phyloP scores from a whole-genome alignment of 2,888 invertebrate species.

The Perdita meconis region DNA sequence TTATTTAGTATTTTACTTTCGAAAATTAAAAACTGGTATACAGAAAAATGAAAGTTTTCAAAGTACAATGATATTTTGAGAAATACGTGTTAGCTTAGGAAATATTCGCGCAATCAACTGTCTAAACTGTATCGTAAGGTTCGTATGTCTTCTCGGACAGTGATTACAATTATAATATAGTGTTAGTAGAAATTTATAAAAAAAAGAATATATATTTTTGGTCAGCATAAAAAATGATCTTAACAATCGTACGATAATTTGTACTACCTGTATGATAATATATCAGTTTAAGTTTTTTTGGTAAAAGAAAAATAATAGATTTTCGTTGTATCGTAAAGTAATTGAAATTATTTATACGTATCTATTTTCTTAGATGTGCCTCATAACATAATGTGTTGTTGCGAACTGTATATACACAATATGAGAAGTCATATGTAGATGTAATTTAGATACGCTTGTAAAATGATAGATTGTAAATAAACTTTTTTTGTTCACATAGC shows the following conservation, averaged over 20 bases:
- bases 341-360: constrained; percentile 39
- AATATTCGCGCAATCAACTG: neutral
- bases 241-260: neutral
- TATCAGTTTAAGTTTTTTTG: constrained; percentile 12
- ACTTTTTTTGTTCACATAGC: constrained; percentile 40
- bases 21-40: neutral
- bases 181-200: neutral
- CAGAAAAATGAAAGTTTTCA: neutral
- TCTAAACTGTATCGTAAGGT: neutral
- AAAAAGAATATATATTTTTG: constrained; percentile 1
- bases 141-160: constrained; percentile 3
- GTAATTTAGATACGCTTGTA: constrained; percentile 37
- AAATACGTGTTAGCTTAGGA: neutral
- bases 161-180: neutral
- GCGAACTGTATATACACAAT: constrained; percentile 45
- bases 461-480: constrained; percentile 63
- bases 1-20: neutral
- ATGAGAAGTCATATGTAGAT: constrained; percentile 7
- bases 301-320: neutral
- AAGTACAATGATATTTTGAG: constrained; percentile 16
- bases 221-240: neutral
- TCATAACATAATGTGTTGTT: constrained; percentile 12
- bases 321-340: neutral
- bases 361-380: constrained; percentile 6
- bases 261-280: constrained; percentile 6